phyloP scores from a whole-genome alignment of 2,113 vertebrate species.

The Riparia riparia region DNA sequence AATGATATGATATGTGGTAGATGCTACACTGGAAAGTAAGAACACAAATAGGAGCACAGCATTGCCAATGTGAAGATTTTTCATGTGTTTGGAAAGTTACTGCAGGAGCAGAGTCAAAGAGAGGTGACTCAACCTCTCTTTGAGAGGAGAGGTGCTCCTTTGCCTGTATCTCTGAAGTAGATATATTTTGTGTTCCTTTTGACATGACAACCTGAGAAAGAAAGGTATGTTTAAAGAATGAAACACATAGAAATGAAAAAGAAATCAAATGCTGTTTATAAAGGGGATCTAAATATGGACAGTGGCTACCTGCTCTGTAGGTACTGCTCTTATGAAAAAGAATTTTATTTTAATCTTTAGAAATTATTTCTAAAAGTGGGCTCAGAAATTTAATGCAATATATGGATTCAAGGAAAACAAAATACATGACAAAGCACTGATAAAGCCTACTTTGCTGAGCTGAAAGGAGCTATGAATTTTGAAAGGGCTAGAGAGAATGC shows the following conservation, averaged over 20 bases:
- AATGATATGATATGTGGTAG: neutral
- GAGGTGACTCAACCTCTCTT: neutral
- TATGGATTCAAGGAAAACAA: neutral
- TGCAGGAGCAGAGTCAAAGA: neutral
- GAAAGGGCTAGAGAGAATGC: neutral
- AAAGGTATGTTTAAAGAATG: neutral
- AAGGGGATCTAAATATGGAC: neutral
- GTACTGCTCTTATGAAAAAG: neutral
- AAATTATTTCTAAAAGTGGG: neutral
- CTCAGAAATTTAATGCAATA: neutral
- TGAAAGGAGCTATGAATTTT: neutral
- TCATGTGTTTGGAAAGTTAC: neutral
- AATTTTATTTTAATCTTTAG: neutral
- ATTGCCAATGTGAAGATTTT: neutral
- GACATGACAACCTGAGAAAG: neutral
- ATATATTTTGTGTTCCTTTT: neutral
- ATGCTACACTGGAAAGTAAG: neutral
- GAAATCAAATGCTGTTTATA: accelerated
- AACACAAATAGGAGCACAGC: neutral
- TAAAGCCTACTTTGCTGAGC: neutral
- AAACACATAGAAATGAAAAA: neutral
- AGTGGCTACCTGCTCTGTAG: neutral
- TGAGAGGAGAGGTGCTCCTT: neutral
- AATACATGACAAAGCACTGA: neutral
- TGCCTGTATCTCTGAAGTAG: neutral